Evolutionary conservation across 2,797 vertebrate genomes (phyloP), one percentile per base, ranked within the genome.

Genomic region (Malurus splendens): DNA sequence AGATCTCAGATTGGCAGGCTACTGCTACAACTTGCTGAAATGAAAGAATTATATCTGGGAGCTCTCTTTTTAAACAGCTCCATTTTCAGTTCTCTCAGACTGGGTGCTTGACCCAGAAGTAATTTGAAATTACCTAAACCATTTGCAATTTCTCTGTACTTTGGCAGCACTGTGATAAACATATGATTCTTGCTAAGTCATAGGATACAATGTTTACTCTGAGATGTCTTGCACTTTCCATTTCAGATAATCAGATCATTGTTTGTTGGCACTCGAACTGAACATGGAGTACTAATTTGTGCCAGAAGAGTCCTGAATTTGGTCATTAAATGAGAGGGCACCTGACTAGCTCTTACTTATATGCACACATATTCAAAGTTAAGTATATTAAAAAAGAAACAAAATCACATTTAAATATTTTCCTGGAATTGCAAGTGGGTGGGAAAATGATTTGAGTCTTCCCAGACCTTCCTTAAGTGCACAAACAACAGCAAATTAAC

Each of bases 41-140:
- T 59, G 30, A 62, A 82, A 50, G 47, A 60, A 74, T 30, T 33
- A n/a, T n/a, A 10, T 70, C 91, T 82, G 41, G 59, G 78, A 73
- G 39, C 12, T 48, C 67, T 78, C 12, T 50, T 90, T 90, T 67
- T 54, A 70, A 91, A 82, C 50, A 86, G 76, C 32, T 90, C 44
- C 6, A 17, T 95, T 96, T 93, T 91, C 45, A 95, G 91, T 90
- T 96, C 73, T 88, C 82, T 93, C 79, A 81, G 87, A 93, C 81
- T 92, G 86, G 56, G 62, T 90, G 72, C 89, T 96, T 96, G 83
- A 39, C 74, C 73, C 60, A 44, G 52, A 86, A 94, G 65, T 90
- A 89, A 94, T 47, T 89, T 87, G 82, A 94, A 94, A 94, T 80
- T 89, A 95, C 36, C 36, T 82, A 94, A 94, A 94, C 50, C n/a